Conservation (phyloP, 2,113 vertebrate genomes). For the Chunga burmeisteri region DNA sequence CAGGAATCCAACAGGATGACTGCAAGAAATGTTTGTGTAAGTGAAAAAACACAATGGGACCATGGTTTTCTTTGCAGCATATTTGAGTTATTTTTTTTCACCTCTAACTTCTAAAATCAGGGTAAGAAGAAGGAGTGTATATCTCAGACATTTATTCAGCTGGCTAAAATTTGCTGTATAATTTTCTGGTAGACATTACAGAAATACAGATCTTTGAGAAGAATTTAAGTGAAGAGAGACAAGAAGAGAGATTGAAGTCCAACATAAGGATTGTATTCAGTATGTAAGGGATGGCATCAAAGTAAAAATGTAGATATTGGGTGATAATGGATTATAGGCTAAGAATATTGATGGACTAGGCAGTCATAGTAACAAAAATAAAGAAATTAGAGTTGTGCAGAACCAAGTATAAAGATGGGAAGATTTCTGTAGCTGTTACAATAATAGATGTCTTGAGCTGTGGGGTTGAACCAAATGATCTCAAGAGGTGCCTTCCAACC, state of each 20-base stretch:
- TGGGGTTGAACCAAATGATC: neutral
- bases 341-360: neutral
- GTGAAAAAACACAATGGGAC: neutral
- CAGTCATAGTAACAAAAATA: neutral
- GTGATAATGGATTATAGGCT: neutral
- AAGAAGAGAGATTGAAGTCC: neutral
- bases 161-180: neutral
- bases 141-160: neutral
- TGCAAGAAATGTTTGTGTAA: neutral
- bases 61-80: neutral
- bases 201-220: neutral
- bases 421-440: neutral
- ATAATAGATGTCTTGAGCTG: neutral
- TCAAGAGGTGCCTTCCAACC: neutral
- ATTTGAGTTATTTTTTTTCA: neutral
- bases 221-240: neutral
- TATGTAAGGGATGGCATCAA: neutral
- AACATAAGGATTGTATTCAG: neutral
- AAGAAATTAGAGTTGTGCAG: neutral
- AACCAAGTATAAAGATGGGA: neutral
- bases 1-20: neutral
- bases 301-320: neutral
- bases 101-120: neutral
- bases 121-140: neutral
- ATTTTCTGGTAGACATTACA: neutral